Conservation (phyloP, 23 tunicate species). For the Clavelina lepadiformis region DNA sequence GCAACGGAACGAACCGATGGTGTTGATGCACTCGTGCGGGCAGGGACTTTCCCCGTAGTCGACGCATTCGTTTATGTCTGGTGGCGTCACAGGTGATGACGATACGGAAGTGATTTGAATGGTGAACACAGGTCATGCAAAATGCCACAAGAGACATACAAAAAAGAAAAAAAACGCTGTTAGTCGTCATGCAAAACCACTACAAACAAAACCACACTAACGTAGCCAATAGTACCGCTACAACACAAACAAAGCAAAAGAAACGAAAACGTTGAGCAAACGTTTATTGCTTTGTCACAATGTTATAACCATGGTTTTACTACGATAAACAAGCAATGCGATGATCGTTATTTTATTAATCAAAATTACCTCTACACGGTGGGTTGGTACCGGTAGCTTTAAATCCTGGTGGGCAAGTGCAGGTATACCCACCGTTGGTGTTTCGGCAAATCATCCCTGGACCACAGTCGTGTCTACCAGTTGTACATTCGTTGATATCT, state of each 20-base stretch:
- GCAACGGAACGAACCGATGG: conserved; percentile 72
- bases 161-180: conserved; percentile 9
- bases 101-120: conserved; percentile 1
- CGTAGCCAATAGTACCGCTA: no score
- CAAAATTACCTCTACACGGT: conserved; percentile 50
- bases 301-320: not conserved
- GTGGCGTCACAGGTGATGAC: conserved; percentile 17
- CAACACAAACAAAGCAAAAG: not conserved
- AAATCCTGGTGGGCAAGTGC: conserved; percentile 65
- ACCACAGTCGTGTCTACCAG: conserved; percentile 74
- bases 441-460: conserved; percentile 63
- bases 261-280: not conserved
- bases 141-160: conserved; percentile 12
- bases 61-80: conserved; percentile 75
- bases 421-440: conserved; percentile 67
- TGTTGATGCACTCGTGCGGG: conserved; percentile 66
- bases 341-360: no score
- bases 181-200: conserved; percentile 15
- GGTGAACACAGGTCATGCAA: conserved; percentile 9
- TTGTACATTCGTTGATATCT: conserved; percentile 94
- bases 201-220: no score
- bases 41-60: conserved; percentile 52
- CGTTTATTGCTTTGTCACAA: not conserved
- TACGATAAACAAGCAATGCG: no score
- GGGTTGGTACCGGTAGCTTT: conserved; percentile 38